Evolutionary conservation across 2,113 vertebrate genomes (phyloP), one percentile per base, ranked within the genome.

Genomic region (Osmerus eperlanus): DNA sequence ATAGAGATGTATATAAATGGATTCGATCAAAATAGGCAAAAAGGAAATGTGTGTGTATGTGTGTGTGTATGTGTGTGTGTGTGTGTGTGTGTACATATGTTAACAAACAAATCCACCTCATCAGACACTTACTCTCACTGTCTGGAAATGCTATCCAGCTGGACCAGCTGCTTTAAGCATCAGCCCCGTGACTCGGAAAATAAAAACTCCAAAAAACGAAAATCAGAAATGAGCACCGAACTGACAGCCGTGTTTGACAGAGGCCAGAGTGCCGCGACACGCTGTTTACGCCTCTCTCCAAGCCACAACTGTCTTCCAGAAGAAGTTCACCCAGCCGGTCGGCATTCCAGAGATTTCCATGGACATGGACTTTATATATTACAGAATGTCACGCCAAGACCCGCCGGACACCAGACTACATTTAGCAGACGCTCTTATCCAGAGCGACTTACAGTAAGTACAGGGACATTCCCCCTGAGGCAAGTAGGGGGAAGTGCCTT

Each of bases 141-240:
- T 18, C 18, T 56, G 58, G 12, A 67, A 62, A 76, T 59, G 62
- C 18, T 74, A 82, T 76, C 82, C 82, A 84, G 78, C 75, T 81
- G 83, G 5, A 75, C 67, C 68, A 75, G 75, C 70, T 75, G 74
- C 55, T 65, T 2, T 19, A 1, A 67, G 1, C 63, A 67, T 56
- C 14, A 32, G 67, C 58, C 36, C 23, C 21, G 14, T n/a, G 18
- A 18, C 72, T 63, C 51, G 64, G 60, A 68, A 75, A 64, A 73
- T n/a, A 19, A 63, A 4, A 15, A 8, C 55, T 18, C 54, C 58
- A 41, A 13, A 76, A 64, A 76, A 64, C 71, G 56, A 61, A 55
- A 73, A 67, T 65, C 65, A 2, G 66, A 78, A 66, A 69, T 47
- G 72, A 65, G 54, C 68, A 15, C 1, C 16, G n/a, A 56, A 76